phyloP scores from a whole-genome alignment of 2,888 invertebrate genomes.

The Pardosa pseudoannulata region DNA sequence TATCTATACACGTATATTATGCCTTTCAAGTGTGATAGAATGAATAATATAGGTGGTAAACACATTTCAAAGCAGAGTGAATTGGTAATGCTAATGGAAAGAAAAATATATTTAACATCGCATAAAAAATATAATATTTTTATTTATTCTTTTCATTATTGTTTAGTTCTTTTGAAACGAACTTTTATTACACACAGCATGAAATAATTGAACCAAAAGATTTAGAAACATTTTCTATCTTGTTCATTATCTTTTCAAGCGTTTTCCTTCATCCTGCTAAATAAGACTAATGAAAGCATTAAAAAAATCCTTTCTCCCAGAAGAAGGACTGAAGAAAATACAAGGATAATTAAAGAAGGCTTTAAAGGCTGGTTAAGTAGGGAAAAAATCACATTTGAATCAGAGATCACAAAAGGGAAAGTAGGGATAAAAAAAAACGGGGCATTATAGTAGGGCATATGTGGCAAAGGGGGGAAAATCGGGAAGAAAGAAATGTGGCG shows the following conservation, averaged over 20 bases:
- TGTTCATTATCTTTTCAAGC: not conserved
- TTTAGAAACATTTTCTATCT: not conserved
- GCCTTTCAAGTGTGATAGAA: too few relatives aligned
- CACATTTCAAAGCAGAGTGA: too few relatives aligned
- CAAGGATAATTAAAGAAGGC: slow-evolving; percentile 60
- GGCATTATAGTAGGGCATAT: not conserved
- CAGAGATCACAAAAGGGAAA: slow-evolving; percentile 25
- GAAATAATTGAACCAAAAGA: not conserved
- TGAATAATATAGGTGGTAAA: too few relatives aligned
- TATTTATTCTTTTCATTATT: too few relatives aligned
- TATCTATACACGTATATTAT: too few relatives aligned
- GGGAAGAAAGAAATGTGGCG: not conserved
- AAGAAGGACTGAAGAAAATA: slow-evolving; percentile 35
- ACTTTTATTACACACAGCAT: too few relatives aligned
- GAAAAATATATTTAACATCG: too few relatives aligned
- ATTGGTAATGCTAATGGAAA: too few relatives aligned
- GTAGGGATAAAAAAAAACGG: not conserved
- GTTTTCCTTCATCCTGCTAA: not conserved
- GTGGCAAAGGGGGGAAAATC: not conserved
- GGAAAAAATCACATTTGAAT: slow-evolving; percentile 64
- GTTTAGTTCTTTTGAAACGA: too few relatives aligned
- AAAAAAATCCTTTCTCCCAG: not conserved
- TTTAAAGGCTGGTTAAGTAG: slow-evolving; percentile 11
- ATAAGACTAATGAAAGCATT: not conserved
- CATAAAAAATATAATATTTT: too few relatives aligned